Base-by-base conservation (phyloP, 2,888 invertebrate species). In the Dicranocentrus wangi region DNA sequence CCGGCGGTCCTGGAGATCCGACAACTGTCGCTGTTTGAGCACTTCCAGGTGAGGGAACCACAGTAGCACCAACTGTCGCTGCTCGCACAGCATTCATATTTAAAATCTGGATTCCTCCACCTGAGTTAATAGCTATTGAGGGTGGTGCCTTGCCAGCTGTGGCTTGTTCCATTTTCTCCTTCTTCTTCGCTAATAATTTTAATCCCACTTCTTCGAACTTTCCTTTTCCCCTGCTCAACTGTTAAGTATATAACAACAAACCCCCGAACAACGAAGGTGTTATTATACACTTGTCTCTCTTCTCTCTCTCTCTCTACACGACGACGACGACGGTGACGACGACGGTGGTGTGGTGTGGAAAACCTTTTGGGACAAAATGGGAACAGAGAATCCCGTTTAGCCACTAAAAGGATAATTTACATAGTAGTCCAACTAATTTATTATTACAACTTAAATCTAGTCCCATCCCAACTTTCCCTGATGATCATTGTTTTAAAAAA, bases 1-100 rank as follows among this genome's bases (percentile, higher is more conserved):
- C 92, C 83, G 92, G 91, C 86, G 93, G 91, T 87, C 91, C 91
- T 61, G 94, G 93, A 82, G 93, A 91, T 82, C 92, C 82, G 17
- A 79, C 79, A n/a, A 80, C 60, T 55, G 70, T 43, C 58, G 47
- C 78, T 23, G 61, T 32, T 63, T 82, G 81, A 72, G 81, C 73
- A 82, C 73, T 82, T 68, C 78, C 81, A 63, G 75, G 80, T 47
- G 78, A 53, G 51, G 83, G 51, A 55, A 70, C 72, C 27, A 75
- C 82, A 79, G 81, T 83, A 83, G 83, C 83, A 81, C 82, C 84
- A 51, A 79, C 70, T 58, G 77, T 70, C 5, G 81, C 71, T 21
- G 81, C 81, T 71, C 73, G 79, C 27, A 83, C 83, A 61, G 83
- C 82, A 72, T 84, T 85, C 85, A 85, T 84, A 66, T 84, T 85